Percentiles rank a stretch among this genome's conserved stretches.
Evolutionary conservation across 2,888 invertebrate species (phyloP).

Genomic region (Cryptocephalus moraei): DNA sequence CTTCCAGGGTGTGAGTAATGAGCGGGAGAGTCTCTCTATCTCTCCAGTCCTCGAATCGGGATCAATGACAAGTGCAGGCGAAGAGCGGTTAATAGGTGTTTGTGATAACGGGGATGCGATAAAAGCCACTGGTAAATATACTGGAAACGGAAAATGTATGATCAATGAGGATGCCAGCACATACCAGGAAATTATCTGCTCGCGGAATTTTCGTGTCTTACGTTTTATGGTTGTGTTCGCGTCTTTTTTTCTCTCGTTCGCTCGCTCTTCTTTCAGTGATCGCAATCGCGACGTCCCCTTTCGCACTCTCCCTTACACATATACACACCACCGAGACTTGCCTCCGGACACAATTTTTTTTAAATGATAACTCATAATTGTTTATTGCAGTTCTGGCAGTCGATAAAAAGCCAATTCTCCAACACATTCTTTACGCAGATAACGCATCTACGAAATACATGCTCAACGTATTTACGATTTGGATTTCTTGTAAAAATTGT

Average conservation of each 20-base stretch:
- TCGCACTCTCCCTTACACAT: too few relatives aligned
- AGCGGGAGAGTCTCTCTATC: slow-evolving; percentile 32
- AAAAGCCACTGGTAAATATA: slow-evolving; percentile 37
- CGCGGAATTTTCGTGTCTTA: slow-evolving; percentile 26
- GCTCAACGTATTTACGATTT: too few relatives aligned
- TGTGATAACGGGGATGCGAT: slow-evolving; percentile 38
- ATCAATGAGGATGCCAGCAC: slow-evolving; percentile 36
- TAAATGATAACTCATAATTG: too few relatives aligned
- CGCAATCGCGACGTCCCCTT: too few relatives aligned
- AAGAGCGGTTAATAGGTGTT: slow-evolving; percentile 28
- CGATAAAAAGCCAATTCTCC: too few relatives aligned
- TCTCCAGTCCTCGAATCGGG: slow-evolving; percentile 31
- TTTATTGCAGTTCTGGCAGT: too few relatives aligned
- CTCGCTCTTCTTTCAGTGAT: too few relatives aligned
- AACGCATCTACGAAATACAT: too few relatives aligned
- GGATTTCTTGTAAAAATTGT: too few relatives aligned
- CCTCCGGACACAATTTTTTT: too few relatives aligned
- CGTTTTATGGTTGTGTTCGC: slow-evolving; percentile 21
- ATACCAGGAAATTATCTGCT: slow-evolving; percentile 4
- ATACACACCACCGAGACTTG: too few relatives aligned
- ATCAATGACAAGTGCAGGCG: slow-evolving; percentile 39
- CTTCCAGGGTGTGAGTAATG: slow-evolving; percentile 37
- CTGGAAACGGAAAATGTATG: slow-evolving; percentile 41
- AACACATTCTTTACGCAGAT: too few relatives aligned
- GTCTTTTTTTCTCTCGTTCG: background rate